Percentiles rank a stretch among this genome's conserved stretches.
Conservation (phyloP, 2,113 vertebrate species). For the Chaetodon auriga region DNA sequence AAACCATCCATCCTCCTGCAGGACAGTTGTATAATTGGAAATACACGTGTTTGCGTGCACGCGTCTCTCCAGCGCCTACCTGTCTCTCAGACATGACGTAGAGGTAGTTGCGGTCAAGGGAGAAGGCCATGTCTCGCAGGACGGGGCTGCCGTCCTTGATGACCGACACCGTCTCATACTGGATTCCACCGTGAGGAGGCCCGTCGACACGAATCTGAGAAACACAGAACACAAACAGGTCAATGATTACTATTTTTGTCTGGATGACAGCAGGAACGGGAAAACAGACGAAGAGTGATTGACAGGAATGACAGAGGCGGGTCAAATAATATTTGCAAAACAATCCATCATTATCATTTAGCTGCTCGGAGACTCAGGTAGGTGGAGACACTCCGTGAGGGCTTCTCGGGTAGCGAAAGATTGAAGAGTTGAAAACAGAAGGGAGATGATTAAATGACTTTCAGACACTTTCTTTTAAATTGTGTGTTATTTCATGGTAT, state of each 20-base stretch:
- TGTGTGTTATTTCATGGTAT: background rate
- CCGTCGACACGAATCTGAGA: constrained; percentile 95
- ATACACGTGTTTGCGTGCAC: background rate
- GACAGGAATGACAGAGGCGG: constrained; percentile 46
- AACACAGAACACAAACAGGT: constrained; percentile 52
- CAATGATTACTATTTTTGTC: constrained; percentile 66
- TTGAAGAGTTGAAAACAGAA: constrained; percentile 2
- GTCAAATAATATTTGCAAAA: constrained; percentile 39
- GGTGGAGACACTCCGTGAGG: background rate
- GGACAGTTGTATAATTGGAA: background rate
- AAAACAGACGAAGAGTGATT: constrained; percentile 45
- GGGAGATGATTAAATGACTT: background rate
- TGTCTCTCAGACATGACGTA: constrained; percentile 97
- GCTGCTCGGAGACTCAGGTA: constrained; percentile 14
- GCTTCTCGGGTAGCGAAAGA: background rate
- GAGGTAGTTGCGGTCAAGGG: constrained; percentile 90
- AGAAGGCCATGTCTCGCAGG: constrained; percentile 97
- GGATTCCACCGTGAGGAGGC: constrained; percentile 92
- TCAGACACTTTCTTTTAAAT: background rate
- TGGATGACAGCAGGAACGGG: background rate
- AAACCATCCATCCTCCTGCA: constrained; percentile 14
- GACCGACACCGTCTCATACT: constrained; percentile 93
- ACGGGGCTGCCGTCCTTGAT: constrained; percentile 93
- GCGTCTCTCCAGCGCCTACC: constrained; percentile 81
- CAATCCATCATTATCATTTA: constrained; percentile 21